Evolutionary conservation across 2,113 vertebrate species (phyloP), one percentile per base, ranked within the genome.

Genomic region (Ursus arctos): DNA sequence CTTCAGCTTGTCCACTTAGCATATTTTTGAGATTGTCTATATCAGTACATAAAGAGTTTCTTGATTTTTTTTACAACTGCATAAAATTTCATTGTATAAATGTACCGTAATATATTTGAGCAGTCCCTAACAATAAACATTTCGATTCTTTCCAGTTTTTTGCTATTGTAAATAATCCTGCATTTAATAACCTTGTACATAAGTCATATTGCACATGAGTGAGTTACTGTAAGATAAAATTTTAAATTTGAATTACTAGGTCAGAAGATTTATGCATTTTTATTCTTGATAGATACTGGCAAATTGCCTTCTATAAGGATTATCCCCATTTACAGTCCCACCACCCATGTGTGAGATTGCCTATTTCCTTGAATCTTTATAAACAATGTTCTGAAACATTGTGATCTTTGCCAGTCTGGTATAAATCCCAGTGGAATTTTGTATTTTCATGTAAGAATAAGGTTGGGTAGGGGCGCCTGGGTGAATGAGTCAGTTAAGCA

Each of bases 211-310:
- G 26, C 43, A 88, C 51, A 67, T 74, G 16, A 93, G 16, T 95
- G 51, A 92, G 51, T 92, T 94, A 83, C n/a, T 92, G 1, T 61
- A 90, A 91, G 71, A 31, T 65, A 76, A 69, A 82, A 90, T 31
- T 85, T 87, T 82, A 86, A 81, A 81, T 69, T 84, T n/a, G 6
- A 88, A 40, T 91, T 94, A 47, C 24, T 91, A 36, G 28, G 22
- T 90, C 24, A 51, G 53, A 81, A 97, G 31, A 95, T 77, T 71
- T 76, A 36, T 85, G 6, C 61, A 85, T 93, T 88, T 92, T 94
- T 85, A 69, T 80, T 95, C 94, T 92, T 96, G 79, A 82, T 43
- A 92, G 33, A 83, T 94, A 24, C 10, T 90, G 71, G 18, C 49
- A 95, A 51, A 87, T 72, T 87, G 59, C 59, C 90, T 94, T 95